Evolutionary conservation across 2,113 vertebrate species (phyloP), one percentile per base, ranked within the genome.

Genomic region (Aramus guarauna): DNA sequence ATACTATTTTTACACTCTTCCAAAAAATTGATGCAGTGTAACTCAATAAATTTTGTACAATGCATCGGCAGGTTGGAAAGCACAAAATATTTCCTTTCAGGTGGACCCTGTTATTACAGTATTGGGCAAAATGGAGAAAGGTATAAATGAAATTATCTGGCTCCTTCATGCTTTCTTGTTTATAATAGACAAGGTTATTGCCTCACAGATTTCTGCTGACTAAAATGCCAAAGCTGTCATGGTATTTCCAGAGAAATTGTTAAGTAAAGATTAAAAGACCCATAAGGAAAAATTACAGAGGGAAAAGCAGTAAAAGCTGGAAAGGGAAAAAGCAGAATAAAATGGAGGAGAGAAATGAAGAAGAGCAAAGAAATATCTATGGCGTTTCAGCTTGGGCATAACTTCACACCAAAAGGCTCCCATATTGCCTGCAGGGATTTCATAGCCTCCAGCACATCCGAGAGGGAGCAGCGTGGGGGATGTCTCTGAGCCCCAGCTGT

Each of bases 221-320:
- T 88, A 74, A 93, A 95, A 95, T 88, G 90, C 83, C 88, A 96
- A 84, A 95, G 55, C 80, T 94, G 90, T 78, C 83, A 37, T 47
- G 45, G 36, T 90, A 92, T 81, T 95, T 88, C 63, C 74, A 93
- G 55, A 27, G 79, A 92, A 93, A 84, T 81, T 69, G 18, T 81
- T 86, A 76, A 8, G 39, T 71, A 78, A 91, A 93, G 59, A 77
- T 81, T 81, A 64, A 74, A 94, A 81, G 64, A 80, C 18, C 21
- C 18, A 9, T 36, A 68, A 86, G 72, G 69, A 62, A 92, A 89
- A 90, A 92, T 41, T 41, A 59, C 9, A 47, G 53, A 32, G 14
- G 8, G 23, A 27, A 88, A 82, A 68, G 27, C 9, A 62, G 20
- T 59, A 78, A 68, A 86, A 82, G 9, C n/a, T 68, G 39, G 22